A percentile compares a stretch with the other conserved stretches of the same genome.
phyloP scores from a whole-genome alignment of 2,888 invertebrate species.

The Carcina quercana region DNA sequence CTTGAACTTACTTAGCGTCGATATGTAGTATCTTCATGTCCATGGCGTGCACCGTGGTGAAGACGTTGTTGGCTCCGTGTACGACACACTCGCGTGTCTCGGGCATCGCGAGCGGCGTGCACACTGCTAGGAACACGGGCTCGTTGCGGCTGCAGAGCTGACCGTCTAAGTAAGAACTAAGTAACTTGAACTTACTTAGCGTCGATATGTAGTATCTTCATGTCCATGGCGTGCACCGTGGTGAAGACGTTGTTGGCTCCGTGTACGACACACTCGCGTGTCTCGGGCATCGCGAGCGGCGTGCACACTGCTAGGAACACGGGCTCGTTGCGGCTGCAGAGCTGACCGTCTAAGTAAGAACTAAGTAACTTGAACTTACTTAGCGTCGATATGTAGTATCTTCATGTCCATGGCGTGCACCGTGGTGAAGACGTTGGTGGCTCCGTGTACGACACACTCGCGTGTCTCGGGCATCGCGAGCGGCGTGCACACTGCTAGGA shows the following conservation, averaged over 20 bases:
- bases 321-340: background rate
- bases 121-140: constrained; percentile 96
- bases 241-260: constrained; percentile 98
- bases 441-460: constrained; percentile 96
- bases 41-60: constrained; percentile 96
- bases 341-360: too few species aligned
- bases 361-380: constrained; percentile 93
- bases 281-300: constrained; percentile 98
- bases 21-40: constrained; percentile 98
- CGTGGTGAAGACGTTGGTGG: constrained; percentile 97
- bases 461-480: constrained; percentile 98
- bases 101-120: constrained; percentile 97
- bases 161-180: too few species aligned
- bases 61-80: constrained; percentile 97
- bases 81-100: constrained; percentile 97
- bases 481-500: constrained; percentile 96
- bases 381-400: constrained; percentile 94
- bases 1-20: constrained; percentile 94
- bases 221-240: constrained; percentile 97
- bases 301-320: background rate
- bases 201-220: constrained; percentile 97
- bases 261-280: constrained; percentile 94
- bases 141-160: constrained; percentile 94
- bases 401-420: constrained; percentile 99
- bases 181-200: constrained; percentile 95